These are phyloP conservation scores for Tetragonula clypearis DNA, from an alignment of 1,140 invertebrate genomes.

Conservation along the genomic window DNA sequence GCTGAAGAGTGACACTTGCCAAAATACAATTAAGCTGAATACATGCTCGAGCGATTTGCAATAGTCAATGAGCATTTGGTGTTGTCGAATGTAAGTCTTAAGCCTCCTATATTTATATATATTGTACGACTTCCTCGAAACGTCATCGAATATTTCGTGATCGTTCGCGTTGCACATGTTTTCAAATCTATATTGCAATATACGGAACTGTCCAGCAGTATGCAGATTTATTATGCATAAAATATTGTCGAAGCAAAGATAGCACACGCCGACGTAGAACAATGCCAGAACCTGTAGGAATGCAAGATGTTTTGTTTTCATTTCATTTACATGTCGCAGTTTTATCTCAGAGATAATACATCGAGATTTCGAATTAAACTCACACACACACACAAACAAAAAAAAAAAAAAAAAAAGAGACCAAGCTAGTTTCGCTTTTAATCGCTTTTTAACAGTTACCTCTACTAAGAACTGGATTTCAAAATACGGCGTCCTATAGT, in stretches of 20 bases:
- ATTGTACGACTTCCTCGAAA: too few species aligned
- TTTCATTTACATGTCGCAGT: background rate
- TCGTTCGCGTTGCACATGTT: too few species aligned
- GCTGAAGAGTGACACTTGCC: conserved; percentile 45
- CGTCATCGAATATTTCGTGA: too few species aligned
- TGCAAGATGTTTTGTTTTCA: background rate
- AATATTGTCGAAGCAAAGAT: conserved; percentile 65
- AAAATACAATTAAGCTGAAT: conserved; percentile 33
- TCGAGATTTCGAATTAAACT: too few species aligned
- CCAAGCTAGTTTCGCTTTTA: too few species aligned
- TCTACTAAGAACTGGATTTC: conserved; percentile 54
- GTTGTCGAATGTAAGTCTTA: conserved; percentile 32
- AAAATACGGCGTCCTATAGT: conserved; percentile 54
- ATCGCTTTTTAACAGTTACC: conserved; percentile 30
- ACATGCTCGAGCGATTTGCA: conserved; percentile 41
- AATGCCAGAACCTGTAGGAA: conserved; percentile 15
- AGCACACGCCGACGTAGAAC: conserved; percentile 53
- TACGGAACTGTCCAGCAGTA: conserved; percentile 60
- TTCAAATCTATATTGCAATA: conserved; percentile 49
- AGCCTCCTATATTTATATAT: background rate
- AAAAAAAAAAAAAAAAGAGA: too few species aligned
- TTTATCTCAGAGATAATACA: too few species aligned
- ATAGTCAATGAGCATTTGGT: conserved; percentile 54
- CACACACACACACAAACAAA: too few species aligned
- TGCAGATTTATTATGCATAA: conserved; percentile 64